phyloP scores from a whole-genome alignment of 2,888 invertebrate genomes.

The Drosophila birchii region DNA sequence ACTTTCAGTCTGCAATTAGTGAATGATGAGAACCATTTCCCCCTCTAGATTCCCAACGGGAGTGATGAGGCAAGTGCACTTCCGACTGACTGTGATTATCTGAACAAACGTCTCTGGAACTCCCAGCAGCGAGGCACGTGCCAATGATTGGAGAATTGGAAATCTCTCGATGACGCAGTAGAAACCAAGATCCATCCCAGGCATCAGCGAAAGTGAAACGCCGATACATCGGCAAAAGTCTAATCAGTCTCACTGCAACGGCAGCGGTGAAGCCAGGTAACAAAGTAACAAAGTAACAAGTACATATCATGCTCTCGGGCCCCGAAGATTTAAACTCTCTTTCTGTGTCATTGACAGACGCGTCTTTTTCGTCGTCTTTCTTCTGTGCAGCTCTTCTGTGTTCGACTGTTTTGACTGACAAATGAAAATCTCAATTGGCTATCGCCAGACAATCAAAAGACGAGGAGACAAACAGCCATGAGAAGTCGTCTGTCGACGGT shows the following conservation, averaged over 20 bases:
- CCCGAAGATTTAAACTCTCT: conserved; percentile 64
- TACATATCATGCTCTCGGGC: conserved; percentile 67
- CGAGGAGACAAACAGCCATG: conserved; percentile 53
- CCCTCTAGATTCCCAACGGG: neutral
- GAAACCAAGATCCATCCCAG: conserved; percentile 24
- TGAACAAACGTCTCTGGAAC: conserved; percentile 3
- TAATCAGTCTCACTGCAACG: conserved; percentile 47
- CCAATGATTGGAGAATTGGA: conserved; percentile 29
- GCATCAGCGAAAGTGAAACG: conserved; percentile 48
- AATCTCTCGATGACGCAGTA: conserved; percentile 40
- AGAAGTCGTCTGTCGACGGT: conserved; percentile 50
- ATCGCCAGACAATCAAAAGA: conserved; percentile 78
- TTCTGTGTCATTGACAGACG: conserved; percentile 79
- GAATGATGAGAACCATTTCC: neutral
- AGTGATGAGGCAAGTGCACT: conserved; percentile 29
- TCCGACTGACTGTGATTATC: conserved; percentile 18
- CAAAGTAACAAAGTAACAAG: conserved; percentile 58
- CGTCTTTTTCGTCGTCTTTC: conserved; percentile 31
- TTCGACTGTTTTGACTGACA: conserved; percentile 66
- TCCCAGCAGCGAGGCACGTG: conserved; percentile 22
- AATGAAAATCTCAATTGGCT: conserved; percentile 80
- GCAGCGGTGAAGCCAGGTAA: conserved; percentile 42
- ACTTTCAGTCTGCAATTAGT: too few species aligned
- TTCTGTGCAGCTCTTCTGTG: conserved; percentile 12
- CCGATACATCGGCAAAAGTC: conserved; percentile 55